Base-by-base conservation (phyloP, 2,888 invertebrate species). In the Lamellibrachia satsuma region DNA sequence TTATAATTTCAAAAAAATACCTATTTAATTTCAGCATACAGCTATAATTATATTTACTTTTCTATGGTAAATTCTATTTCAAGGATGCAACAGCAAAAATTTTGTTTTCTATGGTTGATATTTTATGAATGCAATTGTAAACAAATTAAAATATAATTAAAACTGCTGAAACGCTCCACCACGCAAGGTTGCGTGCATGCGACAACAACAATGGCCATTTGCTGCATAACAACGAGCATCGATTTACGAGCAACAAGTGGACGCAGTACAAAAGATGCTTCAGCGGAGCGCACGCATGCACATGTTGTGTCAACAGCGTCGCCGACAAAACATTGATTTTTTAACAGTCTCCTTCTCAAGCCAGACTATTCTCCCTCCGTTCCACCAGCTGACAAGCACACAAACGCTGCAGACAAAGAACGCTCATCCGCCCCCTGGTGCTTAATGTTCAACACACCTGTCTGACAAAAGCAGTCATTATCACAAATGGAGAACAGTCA, bases 281-380 rank as follows among this genome's bases (percentile, higher is more conserved):
- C 4, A 75, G 75, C 75, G 6, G 22, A 3, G 15, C 2, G 75
- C 75, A 75, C 75, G 75, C n/a, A n/a, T 3, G 75, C 75, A 75
- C 75, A n/a, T 75, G 75, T 22, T 3, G 75, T 6, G 22, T 3
- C 22, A n/a, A 75, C 75, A n/a, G 22, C 4, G 22, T 15, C n/a
- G 75, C 22, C 75, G 75, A 75, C 75, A 15, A 75, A 75, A 75
- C 75, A 75, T 75, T 75, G 75, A 75, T 75, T 75, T 75, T 75
- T 75, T 75, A 75, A 75, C 75, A 75, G 75, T 75, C 75, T 75
- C 75, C 75, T 22, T n/a, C 75, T 75, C 75, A n/a, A 22, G 75
- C 75, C 6, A 75, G 75, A 75, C 75, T 22, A 75, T 75, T 6
- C 22, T 6, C 15, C 22, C n/a, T 15, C 75, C 22, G n/a, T n/a